Conservation (phyloP, 53 echinoderm and acorn worm species). For the Mesocentrotus franciscanus region DNA sequence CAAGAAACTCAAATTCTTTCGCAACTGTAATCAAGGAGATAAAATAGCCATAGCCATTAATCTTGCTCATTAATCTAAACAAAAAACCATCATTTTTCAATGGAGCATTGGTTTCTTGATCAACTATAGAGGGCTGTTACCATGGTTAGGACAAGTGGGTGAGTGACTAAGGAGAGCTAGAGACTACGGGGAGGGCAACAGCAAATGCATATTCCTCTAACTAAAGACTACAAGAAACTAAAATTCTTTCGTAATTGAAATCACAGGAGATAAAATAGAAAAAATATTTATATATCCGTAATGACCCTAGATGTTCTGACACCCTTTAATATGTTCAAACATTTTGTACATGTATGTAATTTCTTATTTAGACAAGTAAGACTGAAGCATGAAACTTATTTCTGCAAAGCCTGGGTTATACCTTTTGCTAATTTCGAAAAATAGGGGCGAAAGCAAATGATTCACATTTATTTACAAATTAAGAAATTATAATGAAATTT, state of each 20-base stretch:
- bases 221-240: not conserved
- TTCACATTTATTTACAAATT: not conserved
- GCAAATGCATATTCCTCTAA: not conserved
- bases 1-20: not conserved
- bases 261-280: not conserved
- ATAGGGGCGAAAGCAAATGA: not conserved
- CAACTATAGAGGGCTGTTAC: not conserved
- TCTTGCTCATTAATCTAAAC: too few relatives aligned
- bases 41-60: too few relatives aligned
- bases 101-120: too few relatives aligned
- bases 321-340: too few relatives aligned
- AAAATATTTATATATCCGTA: not conserved
- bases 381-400: too few relatives aligned
- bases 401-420: too few relatives aligned
- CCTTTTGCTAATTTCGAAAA: too few relatives aligned
- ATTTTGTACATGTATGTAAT: too few relatives aligned
- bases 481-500: not conserved
- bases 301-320: not conserved
- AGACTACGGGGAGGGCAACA: not conserved
- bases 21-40: not conserved
- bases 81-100: too few relatives aligned
- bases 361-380: too few relatives aligned
- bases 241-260: not conserved
- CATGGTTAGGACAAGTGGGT: not conserved
- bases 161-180: not conserved